A percentile compares a stretch with the other conserved stretches of the same genome.
phyloP scores from a whole-genome alignment of 2,888 invertebrate genomes.

The Dicycla oo region DNA sequence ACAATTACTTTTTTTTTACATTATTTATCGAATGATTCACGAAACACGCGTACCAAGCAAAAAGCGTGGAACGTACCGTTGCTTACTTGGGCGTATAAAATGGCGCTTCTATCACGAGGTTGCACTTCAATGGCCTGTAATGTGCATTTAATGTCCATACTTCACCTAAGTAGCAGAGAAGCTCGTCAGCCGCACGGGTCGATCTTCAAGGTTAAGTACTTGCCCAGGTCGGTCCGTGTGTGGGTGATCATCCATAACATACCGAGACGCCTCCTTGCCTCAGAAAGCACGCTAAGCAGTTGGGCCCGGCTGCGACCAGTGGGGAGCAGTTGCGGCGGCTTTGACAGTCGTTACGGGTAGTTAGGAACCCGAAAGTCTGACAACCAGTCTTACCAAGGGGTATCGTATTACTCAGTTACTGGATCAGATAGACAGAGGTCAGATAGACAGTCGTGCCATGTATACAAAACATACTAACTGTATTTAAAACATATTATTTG shows the following conservation, averaged over 20 bases:
- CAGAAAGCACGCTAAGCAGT: no score
- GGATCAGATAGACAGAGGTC: no score
- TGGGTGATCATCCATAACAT: background rate
- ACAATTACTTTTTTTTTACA: slow-evolving; percentile 56
- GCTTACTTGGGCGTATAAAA: slow-evolving; percentile 39
- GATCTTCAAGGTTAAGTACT: background rate
- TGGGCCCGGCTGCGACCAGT: no score
- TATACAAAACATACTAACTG: no score
- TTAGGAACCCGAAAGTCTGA: no score
- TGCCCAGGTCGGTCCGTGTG: background rate
- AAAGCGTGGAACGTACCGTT: slow-evolving; percentile 57
- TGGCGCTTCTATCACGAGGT: slow-evolving; percentile 35
- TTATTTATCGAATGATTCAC: slow-evolving; percentile 58
- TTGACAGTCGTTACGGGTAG: no score
- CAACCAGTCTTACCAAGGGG: no score
- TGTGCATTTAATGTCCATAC: background rate
- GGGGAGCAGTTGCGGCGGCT: no score
- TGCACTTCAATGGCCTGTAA: background rate
- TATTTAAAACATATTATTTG: no score
- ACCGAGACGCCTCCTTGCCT: background rate
- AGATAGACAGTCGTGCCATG: no score
- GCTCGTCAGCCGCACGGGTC: background rate
- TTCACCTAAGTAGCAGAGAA: background rate
- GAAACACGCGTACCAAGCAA: slow-evolving; percentile 54
- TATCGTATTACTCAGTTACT: no score